Conservation (phyloP, 2,113 vertebrate genomes). For the Grantiella picta region DNA sequence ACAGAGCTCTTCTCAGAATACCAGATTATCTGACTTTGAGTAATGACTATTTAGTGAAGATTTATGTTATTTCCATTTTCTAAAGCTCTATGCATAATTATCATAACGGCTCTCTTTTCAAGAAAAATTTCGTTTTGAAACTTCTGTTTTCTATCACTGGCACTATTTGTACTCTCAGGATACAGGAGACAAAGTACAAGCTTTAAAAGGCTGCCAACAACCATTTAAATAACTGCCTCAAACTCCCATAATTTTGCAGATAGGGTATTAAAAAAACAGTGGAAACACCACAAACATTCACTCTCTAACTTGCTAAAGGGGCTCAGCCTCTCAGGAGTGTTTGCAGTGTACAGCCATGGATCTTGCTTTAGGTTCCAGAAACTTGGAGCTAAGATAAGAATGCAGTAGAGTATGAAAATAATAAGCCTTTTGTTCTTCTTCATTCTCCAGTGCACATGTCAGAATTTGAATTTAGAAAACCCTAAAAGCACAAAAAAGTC, state of each 20-base stretch:
- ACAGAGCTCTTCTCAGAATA: neutral
- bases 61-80: neutral
- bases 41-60: neutral
- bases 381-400: conserved; percentile 55
- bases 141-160: neutral
- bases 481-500: conserved; percentile 5
- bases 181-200: neutral
- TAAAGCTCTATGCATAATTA: neutral
- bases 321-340: neutral
- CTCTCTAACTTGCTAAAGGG: neutral
- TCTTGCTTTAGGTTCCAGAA: conserved; percentile 16
- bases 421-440: conserved; percentile 59
- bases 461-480: conserved; percentile 45
- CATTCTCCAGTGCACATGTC: conserved; percentile 59
- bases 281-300: neutral
- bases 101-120: neutral
- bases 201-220: neutral
- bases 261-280: neutral
- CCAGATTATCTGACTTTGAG: neutral
- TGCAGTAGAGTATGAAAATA: conserved; percentile 76
- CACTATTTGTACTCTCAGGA: neutral
- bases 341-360: neutral
- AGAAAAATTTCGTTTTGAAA: neutral
- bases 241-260: neutral
- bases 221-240: neutral